Evolutionary conservation across 2,113 vertebrate genomes (phyloP), one percentile per base, ranked within the genome.

Genomic region (Telmatochromis brichardi): DNA sequence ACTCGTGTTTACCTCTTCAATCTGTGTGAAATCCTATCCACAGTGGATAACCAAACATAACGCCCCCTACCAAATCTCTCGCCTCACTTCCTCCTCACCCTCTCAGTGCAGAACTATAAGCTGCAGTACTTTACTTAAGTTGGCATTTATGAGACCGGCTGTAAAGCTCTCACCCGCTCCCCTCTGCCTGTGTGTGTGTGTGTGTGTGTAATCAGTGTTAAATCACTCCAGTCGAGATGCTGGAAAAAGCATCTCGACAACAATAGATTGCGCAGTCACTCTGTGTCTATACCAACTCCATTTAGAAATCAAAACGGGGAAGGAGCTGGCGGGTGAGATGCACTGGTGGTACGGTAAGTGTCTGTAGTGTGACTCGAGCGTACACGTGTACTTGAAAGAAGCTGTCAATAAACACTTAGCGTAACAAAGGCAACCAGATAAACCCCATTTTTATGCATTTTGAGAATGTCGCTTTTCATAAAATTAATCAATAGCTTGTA

Each of bases 121-220:
- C 91, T 86, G 83, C 84, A 60, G 68, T 85, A 84, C 89, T 91
- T 93, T 91, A 53, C 85, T 84, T 92, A 86, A 93, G 89, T 83
- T 93, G 93, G 90, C 83, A 84, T 92, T 94, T 89, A 90, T 92
- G 92, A 91, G 86, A 11, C 82, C 58, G 87, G 82, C 87, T 87
- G 57, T 88, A 89, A 93, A 92, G 65, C 80, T 47, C 63, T 84
- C 82, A 33, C 85, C 55, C 65, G 14, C 51, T 40, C 37, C 15
- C 51, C 55, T 12, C 63, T 3, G 35, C 14, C 54, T 31, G 80
- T 57, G 57, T 53, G 13, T 84, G 84, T 82, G 42, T 82, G 42
- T 57, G 57, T 35, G 60, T n/a, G 31, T n/a, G 31, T n/a, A 37
- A 87, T 93, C 86, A 85, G 89, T 54, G 89, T 68, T 92, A 94